Evolutionary conservation across 2,113 vertebrate genomes (phyloP).

Genomic region (Lepisosteus osseus): DNA sequence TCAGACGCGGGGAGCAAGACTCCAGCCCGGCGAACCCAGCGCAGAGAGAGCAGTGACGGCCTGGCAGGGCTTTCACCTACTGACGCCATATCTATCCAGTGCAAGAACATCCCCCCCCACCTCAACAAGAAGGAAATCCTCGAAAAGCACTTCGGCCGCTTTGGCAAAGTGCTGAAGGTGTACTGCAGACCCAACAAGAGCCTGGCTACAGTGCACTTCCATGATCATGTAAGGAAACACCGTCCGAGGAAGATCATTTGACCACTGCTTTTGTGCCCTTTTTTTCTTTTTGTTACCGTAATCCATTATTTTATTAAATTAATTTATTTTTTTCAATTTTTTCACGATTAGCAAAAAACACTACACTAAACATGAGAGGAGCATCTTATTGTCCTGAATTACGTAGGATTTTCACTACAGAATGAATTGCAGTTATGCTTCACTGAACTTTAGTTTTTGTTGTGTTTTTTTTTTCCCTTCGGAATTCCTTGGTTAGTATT

Average conservation of each 20-base stretch:
- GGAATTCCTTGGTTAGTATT: too few relatives aligned
- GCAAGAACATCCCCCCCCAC: slow-evolving; percentile 72
- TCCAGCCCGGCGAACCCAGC: slow-evolving; percentile 40
- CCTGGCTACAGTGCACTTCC: slow-evolving; percentile 74
- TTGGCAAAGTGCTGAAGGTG: slow-evolving; percentile 73
- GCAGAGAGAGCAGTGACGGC: slow-evolving; percentile 68
- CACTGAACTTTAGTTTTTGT: too few relatives aligned
- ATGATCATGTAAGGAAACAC: slow-evolving; percentile 76
- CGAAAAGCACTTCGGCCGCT: slow-evolving; percentile 75
- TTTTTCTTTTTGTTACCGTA: background rate
- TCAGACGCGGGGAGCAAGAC: slow-evolving; percentile 7
- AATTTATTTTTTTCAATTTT: too few relatives aligned
- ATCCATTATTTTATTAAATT: too few relatives aligned
- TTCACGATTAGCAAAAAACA: too few relatives aligned
- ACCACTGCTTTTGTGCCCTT: background rate
- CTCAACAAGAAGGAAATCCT: slow-evolving; percentile 72
- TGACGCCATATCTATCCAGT: slow-evolving; percentile 70
- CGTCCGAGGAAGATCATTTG: background rate
- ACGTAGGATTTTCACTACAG: too few relatives aligned
- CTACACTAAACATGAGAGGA: too few relatives aligned
- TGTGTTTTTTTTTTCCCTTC: too few relatives aligned
- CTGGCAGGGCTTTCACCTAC: slow-evolving; percentile 43
- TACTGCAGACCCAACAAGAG: slow-evolving; percentile 71
- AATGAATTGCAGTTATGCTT: too few relatives aligned
- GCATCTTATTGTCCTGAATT: too few relatives aligned